phyloP scores from a whole-genome alignment of 2,113 vertebrate species.

The Heterotilapia buettikoferi region DNA sequence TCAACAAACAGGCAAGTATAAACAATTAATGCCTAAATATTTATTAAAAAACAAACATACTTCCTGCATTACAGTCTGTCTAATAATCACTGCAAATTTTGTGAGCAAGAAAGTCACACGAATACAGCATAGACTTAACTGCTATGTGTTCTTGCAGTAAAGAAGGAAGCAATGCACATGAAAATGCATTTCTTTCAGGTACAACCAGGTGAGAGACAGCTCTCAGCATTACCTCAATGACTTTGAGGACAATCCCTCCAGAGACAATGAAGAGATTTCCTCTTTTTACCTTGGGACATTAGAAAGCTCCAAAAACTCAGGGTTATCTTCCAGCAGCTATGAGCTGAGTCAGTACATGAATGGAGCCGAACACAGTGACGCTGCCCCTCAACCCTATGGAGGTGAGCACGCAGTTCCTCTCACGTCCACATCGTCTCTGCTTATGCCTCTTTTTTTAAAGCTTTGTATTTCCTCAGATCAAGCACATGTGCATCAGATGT shows the following conservation, averaged over 20 bases:
- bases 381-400: background rate
- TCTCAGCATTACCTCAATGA: conserved; percentile 17
- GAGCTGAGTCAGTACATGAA: conserved; percentile 91
- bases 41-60: background rate
- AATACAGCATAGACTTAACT: background rate
- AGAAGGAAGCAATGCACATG: background rate
- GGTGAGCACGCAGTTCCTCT: conserved; percentile 49
- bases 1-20: background rate
- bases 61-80: background rate
- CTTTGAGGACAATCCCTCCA: conserved; percentile 7
- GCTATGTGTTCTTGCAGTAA: background rate
- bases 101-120: background rate
- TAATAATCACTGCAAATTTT: background rate
- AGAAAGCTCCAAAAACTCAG: conserved; percentile 76
- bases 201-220: conserved; percentile 25
- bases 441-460: background rate
- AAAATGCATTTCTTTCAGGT: conserved; percentile 14
- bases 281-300: conserved; percentile 67
- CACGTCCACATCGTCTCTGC: background rate
- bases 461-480: conserved; percentile 15
- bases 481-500: background rate
- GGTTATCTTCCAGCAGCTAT: conserved; percentile 82
- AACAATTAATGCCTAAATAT: background rate
- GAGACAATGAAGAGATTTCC: conserved; percentile 29
- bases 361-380: background rate